These are phyloP conservation scores for Atherinomorus stipes DNA, from an alignment of 2,113 vertebrate genomes.

Conservation along the genomic window DNA sequence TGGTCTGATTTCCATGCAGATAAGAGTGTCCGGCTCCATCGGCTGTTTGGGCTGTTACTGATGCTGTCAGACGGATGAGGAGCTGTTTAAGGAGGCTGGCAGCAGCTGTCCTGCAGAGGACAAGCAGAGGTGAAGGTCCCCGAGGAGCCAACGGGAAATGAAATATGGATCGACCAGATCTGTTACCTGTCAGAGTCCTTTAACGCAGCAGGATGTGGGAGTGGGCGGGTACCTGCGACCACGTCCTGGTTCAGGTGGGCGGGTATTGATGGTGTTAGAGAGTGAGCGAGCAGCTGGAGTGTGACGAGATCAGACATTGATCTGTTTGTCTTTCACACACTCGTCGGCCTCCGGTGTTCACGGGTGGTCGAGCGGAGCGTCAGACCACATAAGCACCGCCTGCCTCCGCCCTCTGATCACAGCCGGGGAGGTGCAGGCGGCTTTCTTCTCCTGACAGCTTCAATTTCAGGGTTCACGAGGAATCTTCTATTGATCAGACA, in stretches of 20 bases:
- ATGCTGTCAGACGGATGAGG: too few relatives aligned
- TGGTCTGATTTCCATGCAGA: too few relatives aligned
- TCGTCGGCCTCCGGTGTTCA: constrained; percentile 13
- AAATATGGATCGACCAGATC: constrained; percentile 69
- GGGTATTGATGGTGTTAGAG: too few relatives aligned
- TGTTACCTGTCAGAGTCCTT: constrained; percentile 67
- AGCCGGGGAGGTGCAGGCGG: too few relatives aligned
- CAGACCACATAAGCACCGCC: not conserved
- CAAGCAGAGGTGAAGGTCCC: constrained; percentile 54
- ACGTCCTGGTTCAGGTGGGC: not conserved
- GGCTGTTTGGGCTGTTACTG: too few relatives aligned
- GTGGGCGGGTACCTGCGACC: constrained; percentile 8
- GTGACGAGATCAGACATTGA: constrained; percentile 31
- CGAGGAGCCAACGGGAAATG: constrained; percentile 59
- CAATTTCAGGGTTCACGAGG: too few relatives aligned
- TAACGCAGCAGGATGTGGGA: constrained; percentile 56
- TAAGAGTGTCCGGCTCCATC: too few relatives aligned
- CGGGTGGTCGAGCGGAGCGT: not conserved
- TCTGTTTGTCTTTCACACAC: constrained; percentile 47
- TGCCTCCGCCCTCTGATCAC: too few relatives aligned
- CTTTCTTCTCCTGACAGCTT: too few relatives aligned
- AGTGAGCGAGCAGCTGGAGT: constrained; percentile 3
- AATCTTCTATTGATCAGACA: too few relatives aligned
- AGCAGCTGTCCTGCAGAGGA: constrained; percentile 14
- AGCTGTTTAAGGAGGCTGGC: constrained; percentile 7